Evolutionary conservation across 2,113 vertebrate genomes (phyloP).

Genomic region (Petrocephalus microphthalmus): DNA sequence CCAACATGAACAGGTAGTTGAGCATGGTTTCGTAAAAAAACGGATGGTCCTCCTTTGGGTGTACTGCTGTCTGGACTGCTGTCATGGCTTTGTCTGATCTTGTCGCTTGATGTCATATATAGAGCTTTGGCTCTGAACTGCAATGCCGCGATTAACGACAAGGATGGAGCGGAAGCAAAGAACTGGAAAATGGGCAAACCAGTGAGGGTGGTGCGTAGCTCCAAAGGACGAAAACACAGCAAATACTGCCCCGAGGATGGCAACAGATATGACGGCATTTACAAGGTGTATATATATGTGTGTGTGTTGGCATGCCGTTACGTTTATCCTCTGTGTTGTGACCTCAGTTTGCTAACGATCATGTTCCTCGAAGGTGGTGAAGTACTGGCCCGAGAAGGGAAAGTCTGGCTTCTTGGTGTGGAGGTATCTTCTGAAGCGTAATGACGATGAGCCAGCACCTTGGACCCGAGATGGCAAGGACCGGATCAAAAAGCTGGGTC

Average conservation of each 20-base stretch:
- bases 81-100: not conserved
- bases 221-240: constrained; percentile 88
- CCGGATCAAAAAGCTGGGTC: constrained; percentile 81
- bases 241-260: constrained; percentile 85
- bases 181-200: constrained; percentile 91
- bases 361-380: constrained; percentile 67
- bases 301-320: not conserved
- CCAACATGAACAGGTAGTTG: constrained; percentile 89
- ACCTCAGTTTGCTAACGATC: not conserved
- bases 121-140: constrained; percentile 94
- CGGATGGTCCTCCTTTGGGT: not conserved
- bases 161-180: constrained; percentile 78
- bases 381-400: constrained; percentile 93
- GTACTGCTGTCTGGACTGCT: not conserved
- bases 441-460: constrained; percentile 85
- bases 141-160: constrained; percentile 78
- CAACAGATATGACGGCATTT: constrained; percentile 93
- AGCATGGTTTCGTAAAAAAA: not conserved
- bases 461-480: constrained; percentile 95
- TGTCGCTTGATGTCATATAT: not conserved
- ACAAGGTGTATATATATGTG: constrained; percentile 66
- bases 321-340: not conserved
- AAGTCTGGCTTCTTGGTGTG: constrained; percentile 95
- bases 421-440: constrained; percentile 84
- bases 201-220: constrained; percentile 82